A percentile compares a stretch with the other conserved stretches of the same genome.
Conservation (phyloP, 2,113 vertebrate genomes). For the Pristiophorus japonicus region DNA sequence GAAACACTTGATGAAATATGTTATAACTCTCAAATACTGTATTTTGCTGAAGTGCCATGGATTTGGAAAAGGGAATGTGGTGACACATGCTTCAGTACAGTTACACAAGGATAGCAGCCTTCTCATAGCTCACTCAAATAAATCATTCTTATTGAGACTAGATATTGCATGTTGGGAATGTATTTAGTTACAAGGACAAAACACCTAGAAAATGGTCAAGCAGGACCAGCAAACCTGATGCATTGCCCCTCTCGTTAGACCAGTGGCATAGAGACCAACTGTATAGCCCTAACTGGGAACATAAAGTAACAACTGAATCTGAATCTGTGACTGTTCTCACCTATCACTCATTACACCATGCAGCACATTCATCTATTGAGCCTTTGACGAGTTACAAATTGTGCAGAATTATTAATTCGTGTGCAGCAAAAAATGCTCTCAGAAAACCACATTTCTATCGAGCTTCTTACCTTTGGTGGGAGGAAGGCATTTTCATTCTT, state of each 20-base stretch:
- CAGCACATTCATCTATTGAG: background rate
- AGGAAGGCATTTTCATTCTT: slow-evolving; percentile 93
- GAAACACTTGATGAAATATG: background rate
- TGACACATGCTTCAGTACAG: background rate
- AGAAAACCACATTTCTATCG: background rate
- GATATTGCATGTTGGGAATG: too few relatives aligned
- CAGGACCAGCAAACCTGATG: background rate
- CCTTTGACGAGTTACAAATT: background rate
- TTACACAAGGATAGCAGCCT: background rate
- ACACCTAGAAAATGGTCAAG: background rate
- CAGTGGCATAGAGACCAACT: background rate
- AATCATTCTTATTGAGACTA: background rate
- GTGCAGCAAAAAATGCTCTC: background rate
- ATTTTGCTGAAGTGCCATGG: background rate
- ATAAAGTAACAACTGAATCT: background rate
- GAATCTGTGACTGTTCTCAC: background rate
- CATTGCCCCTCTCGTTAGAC: background rate
- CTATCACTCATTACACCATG: background rate
- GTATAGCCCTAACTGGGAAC: background rate
- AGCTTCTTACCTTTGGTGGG: slow-evolving; percentile 77
- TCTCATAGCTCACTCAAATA: background rate
- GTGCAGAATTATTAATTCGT: background rate
- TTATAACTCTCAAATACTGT: background rate
- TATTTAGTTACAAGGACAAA: too few relatives aligned
- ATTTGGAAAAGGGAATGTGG: background rate